Evolutionary conservation across 1,140 invertebrate species (phyloP).

Genomic region (Fopius arisanus): DNA sequence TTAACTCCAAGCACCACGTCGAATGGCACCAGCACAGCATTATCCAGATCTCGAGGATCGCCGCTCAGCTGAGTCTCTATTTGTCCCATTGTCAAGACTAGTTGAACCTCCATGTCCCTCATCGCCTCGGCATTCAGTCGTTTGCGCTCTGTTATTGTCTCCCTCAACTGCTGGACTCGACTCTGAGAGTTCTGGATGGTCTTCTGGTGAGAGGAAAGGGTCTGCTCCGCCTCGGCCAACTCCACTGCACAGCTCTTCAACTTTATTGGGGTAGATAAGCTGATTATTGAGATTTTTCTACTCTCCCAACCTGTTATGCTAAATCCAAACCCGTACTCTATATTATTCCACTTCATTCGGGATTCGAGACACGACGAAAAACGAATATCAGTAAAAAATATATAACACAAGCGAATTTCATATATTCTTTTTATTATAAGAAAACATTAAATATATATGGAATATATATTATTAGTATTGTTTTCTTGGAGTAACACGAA

Average conservation of each 20-base stretch:
- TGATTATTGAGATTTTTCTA: background rate
- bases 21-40: slow-evolving; percentile 67
- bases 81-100: slow-evolving; percentile 69
- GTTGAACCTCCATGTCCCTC: slow-evolving; percentile 57
- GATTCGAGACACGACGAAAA: too few species aligned
- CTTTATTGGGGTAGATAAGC: slow-evolving; percentile 33
- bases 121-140: slow-evolving; percentile 40
- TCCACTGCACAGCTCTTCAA: slow-evolving; percentile 51
- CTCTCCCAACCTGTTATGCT: background rate
- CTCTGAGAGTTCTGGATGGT: slow-evolving; percentile 22
- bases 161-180: slow-evolving; percentile 28
- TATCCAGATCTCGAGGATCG: slow-evolving; percentile 63
- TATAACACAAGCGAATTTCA: too few species aligned
- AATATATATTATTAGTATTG: too few species aligned
- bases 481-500: too few species aligned
- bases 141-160: slow-evolving; percentile 30
- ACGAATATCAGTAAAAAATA: too few species aligned
- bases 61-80: slow-evolving; percentile 64
- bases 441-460: too few species aligned
- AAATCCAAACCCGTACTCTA: background rate
- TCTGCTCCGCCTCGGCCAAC: slow-evolving; percentile 62
- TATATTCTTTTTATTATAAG: too few species aligned
- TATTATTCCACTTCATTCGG: too few species aligned
- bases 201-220: slow-evolving; percentile 56
- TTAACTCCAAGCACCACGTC: slow-evolving; percentile 69